Evolutionary conservation across 2,888 invertebrate genomes (phyloP), one percentile per base, ranked within the genome.

Genomic region (Sclerodermus sp.): DNA sequence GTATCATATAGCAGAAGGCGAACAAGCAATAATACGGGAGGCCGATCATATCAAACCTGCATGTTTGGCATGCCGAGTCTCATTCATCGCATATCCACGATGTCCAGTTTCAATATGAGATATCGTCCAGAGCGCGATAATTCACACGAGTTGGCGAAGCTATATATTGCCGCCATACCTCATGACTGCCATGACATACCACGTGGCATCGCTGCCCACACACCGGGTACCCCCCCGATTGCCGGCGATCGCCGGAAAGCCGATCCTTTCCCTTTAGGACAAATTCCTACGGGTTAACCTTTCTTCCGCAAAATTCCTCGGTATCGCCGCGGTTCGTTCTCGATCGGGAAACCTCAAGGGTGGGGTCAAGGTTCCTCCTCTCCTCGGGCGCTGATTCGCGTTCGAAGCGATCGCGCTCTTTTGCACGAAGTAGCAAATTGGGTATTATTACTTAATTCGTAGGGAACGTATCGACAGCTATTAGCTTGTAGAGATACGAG

Each of bases 21-120:
- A 58, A 68, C 67, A 66, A 64, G 68, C 71, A 68, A 71, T 71
- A 72, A 67, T 71, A 69, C 62, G 56, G 57, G 44, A 48, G 59
- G 58, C 49, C 58, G 65, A 68, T 65, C 62, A 64, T 69, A 67
- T 66, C 66, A 60, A 64, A 60, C 60, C 56, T 53, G 67, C 70
- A 65, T 62, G 72, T 70, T 68, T 64, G 62, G 70, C 70, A 66
- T 76, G 66, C 68, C 68, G 60, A 60, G 57, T 67, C 66, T 75
- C 77, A 76, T 76, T 74, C 76, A 68, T 77, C 71, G 77, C 74
- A 77, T 77, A 76, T 77, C 76, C 74, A 72, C 70, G 67, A 67
- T 70, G 74, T 73, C 71, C 73, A 57, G 66, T 58, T 53, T 57
- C 71, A 72, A 76, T 77, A 77, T 77, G 77, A 77, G 76, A 76